Evolutionary conservation across 1,140 invertebrate genomes (phyloP), one percentile per base, ranked within the genome.

Genomic region (Bradysia coprophila): DNA sequence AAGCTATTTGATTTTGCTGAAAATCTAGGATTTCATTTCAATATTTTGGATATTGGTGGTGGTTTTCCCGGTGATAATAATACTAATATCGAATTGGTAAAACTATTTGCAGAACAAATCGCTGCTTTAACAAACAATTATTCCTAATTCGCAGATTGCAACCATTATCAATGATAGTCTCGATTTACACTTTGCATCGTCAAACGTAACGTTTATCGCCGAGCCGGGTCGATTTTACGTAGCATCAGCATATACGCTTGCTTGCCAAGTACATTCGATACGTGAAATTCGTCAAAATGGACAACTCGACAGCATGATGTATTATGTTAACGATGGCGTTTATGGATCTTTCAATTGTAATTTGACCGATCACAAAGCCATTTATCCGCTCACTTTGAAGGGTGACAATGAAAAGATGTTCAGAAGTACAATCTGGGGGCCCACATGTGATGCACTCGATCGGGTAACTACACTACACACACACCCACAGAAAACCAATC

Each of bases 291-390:
- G 61, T 32, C 61, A 59, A 46, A 46, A 62, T 34, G 59, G 57
- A 0, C 55, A 58, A 13, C 60, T 69, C 42, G 59, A 67, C 23
- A 71, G 76, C 41, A 74, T 76, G 47, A 96, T 97, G 91, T 94
- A 94, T 63, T 95, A 90, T 66, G 79, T 98, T 49, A 98, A 98
- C 62, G 95, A 98, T 66, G 89, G 95, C 1, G 87, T 98, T 23
- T 98, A 98, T 65, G 94, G 93, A 16, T 94, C 90, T 22, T 98
- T 99, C 69, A 98, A 98, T 67, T 93, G 88, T 65, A 69, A 95
- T 46, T 67, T 98, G 6, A 97, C 91, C 56, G 93, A 98, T 65
- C 92, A 98, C 64, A 83, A 87, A 31, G 24, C 49, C 43, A 51
- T 55, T 1, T 53, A 48, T 1, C 51, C 50, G 0, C 23, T 13